Conservation (phyloP, 2,888 invertebrate genomes). For the Cancer borealis region DNA sequence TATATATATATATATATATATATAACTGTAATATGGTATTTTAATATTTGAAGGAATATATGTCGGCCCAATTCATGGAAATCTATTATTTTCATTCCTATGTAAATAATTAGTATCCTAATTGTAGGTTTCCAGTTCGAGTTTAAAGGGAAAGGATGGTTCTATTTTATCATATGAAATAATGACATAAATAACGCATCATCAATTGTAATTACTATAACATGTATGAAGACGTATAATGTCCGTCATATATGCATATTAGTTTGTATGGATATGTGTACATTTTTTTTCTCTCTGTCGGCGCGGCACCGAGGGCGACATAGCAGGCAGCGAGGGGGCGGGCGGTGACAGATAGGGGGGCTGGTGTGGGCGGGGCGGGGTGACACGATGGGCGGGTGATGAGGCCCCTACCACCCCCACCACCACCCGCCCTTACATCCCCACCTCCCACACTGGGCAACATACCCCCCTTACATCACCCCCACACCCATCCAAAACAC, state of each 20-base stretch:
- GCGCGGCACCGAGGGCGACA: not conserved
- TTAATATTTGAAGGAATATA: not conserved
- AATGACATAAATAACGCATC: not conserved
- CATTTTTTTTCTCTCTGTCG: not conserved
- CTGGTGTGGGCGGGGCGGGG: constrained; percentile 24
- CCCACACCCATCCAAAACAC: not conserved
- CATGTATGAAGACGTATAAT: not conserved
- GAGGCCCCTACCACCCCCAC: not conserved
- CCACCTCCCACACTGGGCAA: not conserved
- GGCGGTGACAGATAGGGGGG: constrained; percentile 37
- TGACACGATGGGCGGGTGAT: constrained; percentile 38
- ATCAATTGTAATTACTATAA: not conserved
- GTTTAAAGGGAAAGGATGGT: too few relatives aligned
- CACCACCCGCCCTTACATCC: not conserved
- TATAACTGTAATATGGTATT: not conserved
- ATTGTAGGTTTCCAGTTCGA: too few relatives aligned
- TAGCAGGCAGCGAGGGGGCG: constrained; percentile 16
- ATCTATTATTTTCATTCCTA: too few relatives aligned
- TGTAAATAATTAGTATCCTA: too few relatives aligned
- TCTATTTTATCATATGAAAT: too few relatives aligned
- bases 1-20: too few relatives aligned
- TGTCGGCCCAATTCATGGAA: too few relatives aligned
- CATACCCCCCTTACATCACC: not conserved
- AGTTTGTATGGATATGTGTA: not conserved
- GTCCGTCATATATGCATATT: not conserved